Base-by-base conservation (phyloP, 2,113 vertebrate species). In the Corythoichthys intestinalis region DNA sequence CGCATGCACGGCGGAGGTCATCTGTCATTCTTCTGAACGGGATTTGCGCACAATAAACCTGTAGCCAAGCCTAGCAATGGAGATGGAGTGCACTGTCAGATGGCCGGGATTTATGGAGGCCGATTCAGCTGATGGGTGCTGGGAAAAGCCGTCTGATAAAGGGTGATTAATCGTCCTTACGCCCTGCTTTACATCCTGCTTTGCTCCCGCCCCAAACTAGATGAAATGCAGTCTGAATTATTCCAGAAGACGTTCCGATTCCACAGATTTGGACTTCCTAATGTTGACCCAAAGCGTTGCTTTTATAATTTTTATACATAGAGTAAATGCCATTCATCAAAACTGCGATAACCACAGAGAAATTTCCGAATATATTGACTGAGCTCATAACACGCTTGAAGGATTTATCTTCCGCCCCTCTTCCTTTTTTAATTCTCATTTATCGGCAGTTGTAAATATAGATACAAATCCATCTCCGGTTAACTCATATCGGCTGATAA, bases 21-120 rank as follows among this genome's bases (percentile, higher is more conserved):
- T 91, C 87, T 65, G 88, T 92, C 90, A 91, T 89, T 89, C 87
- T 87, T 74, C 80, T 88, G 88, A 91, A 90, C 86, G 84, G 87
- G 88, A 89, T 91, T 91, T 91, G 88, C 83, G 77, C 87, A 89
- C 88, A 91, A 92, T 92, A 91, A 91, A 92, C 86, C 87, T 87
- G 87, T 90, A 90, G 90, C 87, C 70, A 73, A 76, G 77, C 76
- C 81, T 79, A 77, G 83, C 87, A 91, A 92, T 91, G 89, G 88
- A 91, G 88, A 91, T 87, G 76, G 85, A 91, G 87, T 91, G 84
- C 65, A 79, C 83, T 90, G 88, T 92, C 90, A 90, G 83, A 80
- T 47, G 63, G 50, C 56, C 75, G 84, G 83, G 89, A 92, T 92
- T 91, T 91, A 91, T 90, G 83, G 88, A 69, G 84, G 85, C 88